Evolutionary conservation across 2,797 vertebrate genomes (phyloP), one percentile per base, ranked within the genome.

Genomic region (Danio aesculapii): DNA sequence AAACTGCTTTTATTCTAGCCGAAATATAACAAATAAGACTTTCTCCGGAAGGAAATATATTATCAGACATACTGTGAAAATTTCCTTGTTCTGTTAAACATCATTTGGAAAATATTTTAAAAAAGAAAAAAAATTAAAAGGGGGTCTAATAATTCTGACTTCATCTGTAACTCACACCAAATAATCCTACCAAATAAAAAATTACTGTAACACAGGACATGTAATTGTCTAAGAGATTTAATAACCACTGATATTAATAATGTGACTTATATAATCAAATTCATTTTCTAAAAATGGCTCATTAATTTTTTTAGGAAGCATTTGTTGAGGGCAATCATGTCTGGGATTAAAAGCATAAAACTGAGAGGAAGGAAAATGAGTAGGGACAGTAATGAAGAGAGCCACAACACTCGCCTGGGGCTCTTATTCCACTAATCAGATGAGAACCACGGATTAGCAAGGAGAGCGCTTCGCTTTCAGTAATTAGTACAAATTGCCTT

Each of bases 401-500:
- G 76, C 64, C 78, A 79, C 63, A 66, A 77, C 66, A 79, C n/a
- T 73, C 12, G 79, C 63, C 74, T 62, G 7, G 62, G 44, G 81
- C 82, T 57, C 49, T 83, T 77, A 82, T 85, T 85, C 47, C 21
- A 74, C 73, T 86, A 85, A 87, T 83, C 76, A 84, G 81, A 78
- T 69, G 58, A 75, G 84, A 71, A 81, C 50, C 41, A 50, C 39
- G 81, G 67, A 83, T 85, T 76, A 81, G 71, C 58, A 41, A 80
- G 19, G 68, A 69, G 78, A 83, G 49, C 43, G 81, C 50, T 70
- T 66, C 64, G 80, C 59, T 77, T 82, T 77, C 63, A 81, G 70
- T 88, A 87, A 90, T 89, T 84, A 91, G 86, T 74, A 86, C 86
- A 91, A 86, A 88, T 81, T 67, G 79, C 66, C 77, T 82, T 83